Evolutionary conservation across 2,797 vertebrate genomes (phyloP).

Genomic region (Gallinago solitaria): DNA sequence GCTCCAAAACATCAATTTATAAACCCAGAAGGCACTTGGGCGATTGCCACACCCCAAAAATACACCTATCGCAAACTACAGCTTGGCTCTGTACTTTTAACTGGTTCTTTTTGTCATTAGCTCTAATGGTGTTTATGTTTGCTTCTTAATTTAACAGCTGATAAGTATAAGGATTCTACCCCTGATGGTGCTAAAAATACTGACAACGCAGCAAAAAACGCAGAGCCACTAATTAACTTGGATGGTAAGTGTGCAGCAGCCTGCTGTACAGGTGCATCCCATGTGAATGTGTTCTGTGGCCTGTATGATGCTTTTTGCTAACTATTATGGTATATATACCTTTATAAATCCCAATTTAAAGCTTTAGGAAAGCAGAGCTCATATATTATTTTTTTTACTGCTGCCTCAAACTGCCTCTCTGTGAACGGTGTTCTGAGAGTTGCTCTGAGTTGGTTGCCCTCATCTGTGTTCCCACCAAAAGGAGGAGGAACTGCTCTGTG

Average conservation of each 20-base stretch:
- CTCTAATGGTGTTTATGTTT: neutral
- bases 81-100: neutral
- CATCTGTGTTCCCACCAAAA: neutral
- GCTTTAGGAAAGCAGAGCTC: neutral
- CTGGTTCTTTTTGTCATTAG: neutral
- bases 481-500: neutral
- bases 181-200: conserved; percentile 80
- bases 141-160: conserved; percentile 79
- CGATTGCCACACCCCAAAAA: neutral
- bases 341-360: neutral
- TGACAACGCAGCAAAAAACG: conserved; percentile 80
- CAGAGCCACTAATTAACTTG: conserved; percentile 90
- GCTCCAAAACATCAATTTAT: neutral
- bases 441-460: neutral
- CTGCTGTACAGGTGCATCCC: fast-evolving
- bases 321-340: fast-evolving
- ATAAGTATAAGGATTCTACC: conserved; percentile 90
- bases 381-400: neutral
- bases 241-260: conserved; percentile 83
- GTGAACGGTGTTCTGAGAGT: neutral
- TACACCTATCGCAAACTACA: fast-evolving
- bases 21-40: neutral
- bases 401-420: neutral
- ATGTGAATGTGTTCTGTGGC: neutral
- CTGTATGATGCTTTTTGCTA: neutral